phyloP scores from a whole-genome alignment of 2,888 invertebrate genomes.

The Meteorus cinctellus region DNA sequence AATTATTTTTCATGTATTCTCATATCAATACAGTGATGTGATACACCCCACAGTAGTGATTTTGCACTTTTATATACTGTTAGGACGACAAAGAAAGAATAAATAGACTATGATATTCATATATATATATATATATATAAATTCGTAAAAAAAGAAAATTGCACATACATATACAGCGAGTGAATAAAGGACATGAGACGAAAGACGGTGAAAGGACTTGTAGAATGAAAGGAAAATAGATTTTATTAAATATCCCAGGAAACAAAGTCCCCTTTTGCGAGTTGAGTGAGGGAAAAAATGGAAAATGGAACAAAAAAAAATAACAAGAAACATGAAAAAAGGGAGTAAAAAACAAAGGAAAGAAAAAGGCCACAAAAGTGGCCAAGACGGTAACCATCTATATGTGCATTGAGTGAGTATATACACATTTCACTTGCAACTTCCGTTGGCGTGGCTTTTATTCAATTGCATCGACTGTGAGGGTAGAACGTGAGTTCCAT shows the following conservation, averaged over 20 bases:
- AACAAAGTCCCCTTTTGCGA: slow-evolving; percentile 40
- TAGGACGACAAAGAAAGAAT: not conserved
- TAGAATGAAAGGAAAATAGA: slow-evolving; percentile 49
- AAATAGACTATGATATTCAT: not conserved
- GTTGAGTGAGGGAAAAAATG: slow-evolving; percentile 30
- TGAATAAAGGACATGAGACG: slow-evolving; percentile 12
- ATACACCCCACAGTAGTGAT: slow-evolving; percentile 1
- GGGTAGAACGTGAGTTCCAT: slow-evolving; percentile 35
- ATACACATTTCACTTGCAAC: slow-evolving; percentile 35
- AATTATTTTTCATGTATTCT: not conserved
- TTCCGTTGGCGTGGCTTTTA: slow-evolving; percentile 36
- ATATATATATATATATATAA: not conserved
- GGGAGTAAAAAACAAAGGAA: not conserved
- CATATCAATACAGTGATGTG: not conserved
- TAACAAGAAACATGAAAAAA: slow-evolving; percentile 3
- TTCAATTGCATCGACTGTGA: slow-evolving; percentile 34
- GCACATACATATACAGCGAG: not conserved
- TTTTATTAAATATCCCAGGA: slow-evolving; percentile 44
- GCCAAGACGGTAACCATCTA: slow-evolving; percentile 17
- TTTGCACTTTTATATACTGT: not conserved
- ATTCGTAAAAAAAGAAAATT: not conserved
- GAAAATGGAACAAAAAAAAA: not conserved
- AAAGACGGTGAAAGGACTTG: slow-evolving; percentile 9
- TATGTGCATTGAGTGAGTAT: slow-evolving; percentile 27
- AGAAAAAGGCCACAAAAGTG: slow-evolving; percentile 24